These are phyloP conservation scores for Hormaphis cornu DNA, from an alignment of 1,140 invertebrate genomes.

Conservation along the genomic window DNA sequence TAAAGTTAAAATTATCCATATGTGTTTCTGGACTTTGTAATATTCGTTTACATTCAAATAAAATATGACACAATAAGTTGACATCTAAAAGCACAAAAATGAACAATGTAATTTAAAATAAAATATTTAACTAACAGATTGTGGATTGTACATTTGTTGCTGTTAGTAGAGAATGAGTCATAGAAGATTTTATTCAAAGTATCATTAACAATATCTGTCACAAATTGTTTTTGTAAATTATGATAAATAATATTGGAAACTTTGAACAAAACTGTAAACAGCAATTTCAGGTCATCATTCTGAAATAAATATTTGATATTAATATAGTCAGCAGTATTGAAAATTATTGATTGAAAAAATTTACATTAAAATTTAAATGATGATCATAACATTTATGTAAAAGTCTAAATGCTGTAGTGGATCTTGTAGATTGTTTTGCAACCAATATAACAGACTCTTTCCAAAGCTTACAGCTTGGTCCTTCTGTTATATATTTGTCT, in stretches of 20 bases:
- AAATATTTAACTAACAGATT: neutral
- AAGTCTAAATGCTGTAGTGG: constrained; percentile 20
- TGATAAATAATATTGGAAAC: constrained; percentile 25
- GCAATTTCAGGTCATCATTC: neutral
- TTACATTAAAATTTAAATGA: constrained; percentile 12
- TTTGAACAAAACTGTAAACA: neutral
- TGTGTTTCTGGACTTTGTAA: constrained; percentile 10
- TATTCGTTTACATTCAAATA: constrained; percentile 12
- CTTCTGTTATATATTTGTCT: constrained; percentile 4
- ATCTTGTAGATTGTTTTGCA: constrained; percentile 16
- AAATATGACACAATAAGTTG: constrained; percentile 10
- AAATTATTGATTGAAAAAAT: neutral
- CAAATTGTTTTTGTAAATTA: constrained; percentile 18
- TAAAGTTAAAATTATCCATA: neutral
- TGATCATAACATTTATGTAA: constrained; percentile 9
- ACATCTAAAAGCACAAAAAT: neutral
- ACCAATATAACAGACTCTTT: constrained; percentile 19
- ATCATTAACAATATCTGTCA: neutral
- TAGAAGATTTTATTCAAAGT: neutral
- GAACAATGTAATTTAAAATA: no score
- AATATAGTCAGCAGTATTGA: neutral
- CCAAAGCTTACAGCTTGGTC: neutral
- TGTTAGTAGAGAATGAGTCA: neutral
- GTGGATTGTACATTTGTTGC: neutral
- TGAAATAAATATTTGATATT: neutral